Evolutionary conservation across 2,113 vertebrate genomes (phyloP), one percentile per base, ranked within the genome.

Genomic region (Cebus imitator): DNA sequence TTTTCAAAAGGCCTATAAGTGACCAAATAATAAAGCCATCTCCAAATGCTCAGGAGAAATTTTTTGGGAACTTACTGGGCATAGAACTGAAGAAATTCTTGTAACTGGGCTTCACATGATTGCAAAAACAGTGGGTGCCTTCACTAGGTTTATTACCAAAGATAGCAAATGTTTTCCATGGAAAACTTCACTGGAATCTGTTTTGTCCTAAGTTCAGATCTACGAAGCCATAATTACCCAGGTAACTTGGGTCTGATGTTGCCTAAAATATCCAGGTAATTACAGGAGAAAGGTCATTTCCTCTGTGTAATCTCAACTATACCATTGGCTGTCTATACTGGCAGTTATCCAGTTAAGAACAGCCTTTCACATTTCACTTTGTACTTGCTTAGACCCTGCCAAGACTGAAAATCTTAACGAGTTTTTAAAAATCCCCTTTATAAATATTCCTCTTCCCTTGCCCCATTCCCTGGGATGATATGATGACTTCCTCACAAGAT

Each of bases 191-290:
- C 84, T 82, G 68, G 81, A 87, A 78, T 91, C 94, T 94, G 96
- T 95, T 92, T 85, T 96, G 95, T 94, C 87, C 90, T 64, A 85
- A 97, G 95, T 96, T 96, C 96, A 98, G 61, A 86, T 92, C 89
- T 94, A 92, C 91, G 91, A 89, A 93, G 94, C 93, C 96, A 84
- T 97, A 98, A 98, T 98, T 97, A 98, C 85, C 82, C 93, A 96
- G 93, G 94, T 97, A 96, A 94, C 95, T 89, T n/a, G 68, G 95
- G 91, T 73, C 94, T 97, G 91, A 96, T 78, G 97, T 81, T 96
- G 90, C 96, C 96, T 66, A 94, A 97, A 98, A 97, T 98, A 98
- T 37, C 96, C 90, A 94, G 87, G 97, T 97, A 97, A 97, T 98
- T 96, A 97, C 43, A 97, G 93, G 94, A 98, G 95, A 97, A 97